Conservation (phyloP, 2,888 invertebrate species). For the Acheta domesticus region DNA sequence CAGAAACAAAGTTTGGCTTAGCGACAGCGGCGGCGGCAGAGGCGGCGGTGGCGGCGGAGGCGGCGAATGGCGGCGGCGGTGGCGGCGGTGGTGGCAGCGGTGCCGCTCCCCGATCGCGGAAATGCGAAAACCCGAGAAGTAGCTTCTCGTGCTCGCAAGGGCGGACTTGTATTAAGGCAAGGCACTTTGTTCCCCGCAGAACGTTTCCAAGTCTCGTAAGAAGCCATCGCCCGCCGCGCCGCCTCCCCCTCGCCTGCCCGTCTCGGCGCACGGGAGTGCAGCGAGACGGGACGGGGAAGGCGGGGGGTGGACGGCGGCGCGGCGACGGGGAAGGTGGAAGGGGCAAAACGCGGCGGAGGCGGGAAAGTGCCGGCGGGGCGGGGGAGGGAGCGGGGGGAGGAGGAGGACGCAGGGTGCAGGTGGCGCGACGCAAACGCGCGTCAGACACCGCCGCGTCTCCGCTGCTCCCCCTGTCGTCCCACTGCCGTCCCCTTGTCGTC, state of each 20-base stretch:
- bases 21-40: not conserved
- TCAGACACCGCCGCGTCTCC: too few relatives aligned
- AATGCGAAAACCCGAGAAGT: constrained; percentile 18
- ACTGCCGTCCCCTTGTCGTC: too few relatives aligned
- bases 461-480: too few relatives aligned
- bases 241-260: too few relatives aligned
- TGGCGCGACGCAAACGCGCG: too few relatives aligned
- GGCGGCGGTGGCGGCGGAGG: not conserved
- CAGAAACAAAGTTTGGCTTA: not conserved
- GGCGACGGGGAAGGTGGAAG: not conserved
- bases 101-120: not conserved
- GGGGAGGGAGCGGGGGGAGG: too few relatives aligned
- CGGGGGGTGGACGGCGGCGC: not conserved
- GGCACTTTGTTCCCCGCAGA: constrained; percentile 18
- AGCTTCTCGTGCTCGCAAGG: constrained; percentile 9
- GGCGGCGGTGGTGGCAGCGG: not conserved
- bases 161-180: constrained; percentile 18
- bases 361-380: too few relatives aligned
- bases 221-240: not conserved
- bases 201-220: constrained; percentile 18
- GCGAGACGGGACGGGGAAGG: not conserved
- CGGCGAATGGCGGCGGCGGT: not conserved
- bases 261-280: not conserved
- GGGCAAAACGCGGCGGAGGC: not conserved
- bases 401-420: too few relatives aligned